Base-by-base conservation (phyloP, 2,113 vertebrate genomes). In the Anhinga anhinga region DNA sequence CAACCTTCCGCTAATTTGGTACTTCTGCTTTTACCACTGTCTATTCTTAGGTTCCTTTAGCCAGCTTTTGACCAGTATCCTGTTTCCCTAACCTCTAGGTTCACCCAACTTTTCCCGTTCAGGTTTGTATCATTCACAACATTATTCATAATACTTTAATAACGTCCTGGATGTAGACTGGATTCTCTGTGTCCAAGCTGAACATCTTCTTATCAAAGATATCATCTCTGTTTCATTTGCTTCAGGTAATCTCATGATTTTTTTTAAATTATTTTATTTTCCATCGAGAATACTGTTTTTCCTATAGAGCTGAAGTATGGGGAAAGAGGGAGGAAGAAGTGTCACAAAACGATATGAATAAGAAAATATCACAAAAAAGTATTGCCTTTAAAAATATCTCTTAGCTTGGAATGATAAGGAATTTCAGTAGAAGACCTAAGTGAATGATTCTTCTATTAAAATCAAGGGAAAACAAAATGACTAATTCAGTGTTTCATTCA, bases 251-350 rank as follows among this genome's bases (percentile, higher is more conserved):
- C 3, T 34, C 4, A 32, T 9, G 0, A 5, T 5, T 52, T 5
- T 56, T 52, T 15, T 15, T 18, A 9, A 47, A 47, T 34, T 26
- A 10, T 45, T 32, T 69, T 14, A 20, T 23, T 9, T 9, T 4
- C 18, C 5, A 2, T 2, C 0, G 0, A 8, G 9, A 66, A 27
- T 25, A 49, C 15, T 69, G 1, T 44, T 82, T 74, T 47, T 63
- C 25, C 36, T 4, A 7, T 45, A 11, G 23, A 3, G 4, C 18
- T 70, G 13, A 10, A 65, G 6, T 20, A 5, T 18, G 17, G 11
- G 14, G 9, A 80, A 80, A 23, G 26, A 40, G 5, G 55, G 7
- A 65, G 4, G 4, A 5, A 86, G 59, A 81, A 32, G 29, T 61
- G 7, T 7, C 19, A 62, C 1, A 2, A 44, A 67, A 4, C 7